Evolutionary conservation across 2,797 vertebrate genomes (phyloP).

Genomic region (Chanos chanos): DNA sequence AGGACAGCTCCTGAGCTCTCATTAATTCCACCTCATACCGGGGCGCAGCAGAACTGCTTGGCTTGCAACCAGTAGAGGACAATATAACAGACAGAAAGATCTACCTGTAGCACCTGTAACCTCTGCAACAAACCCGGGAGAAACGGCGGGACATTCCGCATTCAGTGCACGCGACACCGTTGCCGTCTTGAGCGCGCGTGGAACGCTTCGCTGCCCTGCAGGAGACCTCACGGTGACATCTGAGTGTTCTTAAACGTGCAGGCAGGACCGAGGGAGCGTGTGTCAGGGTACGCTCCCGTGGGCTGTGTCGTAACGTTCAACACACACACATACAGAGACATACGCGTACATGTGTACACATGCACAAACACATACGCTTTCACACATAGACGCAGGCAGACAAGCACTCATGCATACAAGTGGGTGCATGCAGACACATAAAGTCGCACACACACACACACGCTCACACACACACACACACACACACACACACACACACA

Average conservation of each 20-base stretch:
- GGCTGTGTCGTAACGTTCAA: too few relatives aligned
- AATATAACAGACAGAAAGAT: not conserved
- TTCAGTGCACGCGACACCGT: too few relatives aligned
- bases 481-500: constrained; percentile 8
- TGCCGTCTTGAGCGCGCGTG: too few relatives aligned
- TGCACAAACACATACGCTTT: not conserved
- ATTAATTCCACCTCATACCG: not conserved
- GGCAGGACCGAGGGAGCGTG: too few relatives aligned
- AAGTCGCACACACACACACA: not conserved
- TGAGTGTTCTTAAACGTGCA: too few relatives aligned
- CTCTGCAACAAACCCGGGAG: too few relatives aligned
- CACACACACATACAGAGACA: constrained; percentile 20
- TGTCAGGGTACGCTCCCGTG: too few relatives aligned
- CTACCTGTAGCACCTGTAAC: not conserved
- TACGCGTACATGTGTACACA: not conserved
- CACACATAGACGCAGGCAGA: constrained; percentile 7
- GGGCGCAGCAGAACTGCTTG: not conserved
- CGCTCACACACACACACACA: not conserved
- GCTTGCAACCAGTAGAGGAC: constrained; percentile 4
- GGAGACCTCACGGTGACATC: too few relatives aligned
- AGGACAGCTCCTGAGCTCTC: not conserved
- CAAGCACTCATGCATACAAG: constrained; percentile 1
- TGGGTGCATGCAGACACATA: too few relatives aligned
- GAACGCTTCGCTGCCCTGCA: too few relatives aligned
- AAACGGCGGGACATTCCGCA: too few relatives aligned